Evolutionary conservation across 2,113 vertebrate species (phyloP), one percentile per base, ranked within the genome.

Genomic region (Brachyistius frenatus): DNA sequence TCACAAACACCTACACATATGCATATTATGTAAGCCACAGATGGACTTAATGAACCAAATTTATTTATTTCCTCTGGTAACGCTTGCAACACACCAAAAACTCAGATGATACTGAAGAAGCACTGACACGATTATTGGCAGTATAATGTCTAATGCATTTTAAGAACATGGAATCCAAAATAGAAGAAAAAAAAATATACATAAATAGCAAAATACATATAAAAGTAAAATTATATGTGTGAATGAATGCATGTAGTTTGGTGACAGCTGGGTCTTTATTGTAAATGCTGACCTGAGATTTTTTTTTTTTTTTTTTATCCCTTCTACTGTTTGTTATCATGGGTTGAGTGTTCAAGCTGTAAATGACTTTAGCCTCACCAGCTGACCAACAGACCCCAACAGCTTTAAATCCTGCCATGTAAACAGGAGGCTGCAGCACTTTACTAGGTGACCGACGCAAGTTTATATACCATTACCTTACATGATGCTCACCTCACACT

Each of bases 21-120:
- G 78, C 76, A 78, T 83, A 80, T 91, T 89, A 81, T 81, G 83
- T 85, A 88, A 91, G 58, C 32, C 39, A 73, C 87, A 91, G 82
- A 90, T 89, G 87, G 86, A 77, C 71, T 30, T 80, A 78, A 90
- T 89, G 79, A 84, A 84, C 84, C 53, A 46, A 87, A 80, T 36
- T 84, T 76, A 89, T 89, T 88, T 81, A 82, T 82, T 75, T 86
- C 85, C 82, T 80, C 66, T 68, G 73, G 83, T 61, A 57, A 78
- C 35, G 47, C 39, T 53, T 49, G 58, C 4, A 54, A 76, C 30
- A 23, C 55, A 79, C 85, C 88, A 91, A 80, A 83, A 63, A 63
- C 58, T 65, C 44, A 52, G 73, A 73, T 3, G 33, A 66, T 67
- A 68, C 8, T 5, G 30, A 66, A 76, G 39, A 57, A 77, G 37